Base-by-base conservation (phyloP, 1,140 invertebrate species). In the Spodoptera litura region DNA sequence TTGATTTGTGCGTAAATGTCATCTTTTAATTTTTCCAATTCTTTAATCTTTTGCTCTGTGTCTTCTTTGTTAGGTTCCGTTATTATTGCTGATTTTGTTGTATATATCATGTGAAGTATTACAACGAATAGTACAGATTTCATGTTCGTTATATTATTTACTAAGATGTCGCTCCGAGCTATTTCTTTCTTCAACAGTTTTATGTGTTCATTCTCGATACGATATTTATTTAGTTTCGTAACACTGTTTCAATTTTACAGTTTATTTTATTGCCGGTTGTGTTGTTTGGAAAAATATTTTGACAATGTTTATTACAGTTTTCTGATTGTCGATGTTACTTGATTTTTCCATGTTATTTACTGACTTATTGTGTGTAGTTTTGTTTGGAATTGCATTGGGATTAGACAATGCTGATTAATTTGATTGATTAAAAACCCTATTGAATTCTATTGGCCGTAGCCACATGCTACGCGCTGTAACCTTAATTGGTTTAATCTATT, bases 1-100 rank as follows among this genome's bases (percentile, higher is more conserved):
- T 89, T 80, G 10, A 92, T 88, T 87, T 88, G 79, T n/a, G 78
- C 79, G 20, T 80, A 80, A 4, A 92, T 62, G 25, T 85, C 68
- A 49, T 53, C 71, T 80, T 88, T 90, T 35, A 88, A 77, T 79
- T 80, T 78, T 79, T 89, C 85, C 15, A 92, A 76, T 12, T 70
- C 27, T 70, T 76, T 12, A 35, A 80, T 78, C 75, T 79, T n/a
- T 10, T 59, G 13, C 56, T 64, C 10, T 31, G 56, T 55, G 10
- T 75, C 49, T 20, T 75, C 13, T 13, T 27, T 53, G 13, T 4
- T 2, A 12, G n/a, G 35, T 31, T 55, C 11, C 4, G 20, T 58
- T 55, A 53, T 44, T 25, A 10, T 52, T 12, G 49, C 64, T 13
- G 49, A 52, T 31, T 52, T 52, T 6, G 15, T 52, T 31, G n/a